A percentile compares a stretch with the other conserved stretches of the same genome.
Evolutionary conservation across 2,113 vertebrate species (phyloP).

Genomic region (Orthochromis malagaraziensis): DNA sequence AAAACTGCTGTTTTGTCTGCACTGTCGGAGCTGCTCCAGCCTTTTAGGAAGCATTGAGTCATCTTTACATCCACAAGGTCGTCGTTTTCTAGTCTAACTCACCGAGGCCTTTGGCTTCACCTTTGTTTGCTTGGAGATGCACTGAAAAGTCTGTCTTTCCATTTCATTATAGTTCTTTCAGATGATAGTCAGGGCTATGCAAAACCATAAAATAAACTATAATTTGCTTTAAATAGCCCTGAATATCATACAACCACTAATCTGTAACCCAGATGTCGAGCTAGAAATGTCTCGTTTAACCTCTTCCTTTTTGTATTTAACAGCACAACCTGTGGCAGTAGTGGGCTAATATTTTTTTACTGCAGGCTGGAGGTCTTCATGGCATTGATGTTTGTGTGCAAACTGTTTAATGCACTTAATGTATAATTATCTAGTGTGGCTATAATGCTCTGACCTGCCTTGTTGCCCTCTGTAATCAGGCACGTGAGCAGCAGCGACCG

Average conservation of each 20-base stretch:
- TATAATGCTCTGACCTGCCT: not conserved
- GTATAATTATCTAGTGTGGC: not conserved
- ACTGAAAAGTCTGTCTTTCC: slow-evolving; percentile 10
- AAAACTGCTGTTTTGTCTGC: not conserved
- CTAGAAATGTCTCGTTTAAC: slow-evolving; percentile 1
- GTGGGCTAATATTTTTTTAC: not conserved
- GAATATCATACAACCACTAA: slow-evolving; percentile 28
- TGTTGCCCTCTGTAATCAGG: slow-evolving; percentile 25
- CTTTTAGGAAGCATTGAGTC: not conserved
- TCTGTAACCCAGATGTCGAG: not conserved
- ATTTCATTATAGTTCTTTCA: slow-evolving; percentile 30
- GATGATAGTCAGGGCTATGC: slow-evolving; percentile 47
- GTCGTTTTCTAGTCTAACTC: not conserved
- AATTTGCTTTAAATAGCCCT: not conserved
- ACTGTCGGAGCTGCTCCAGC: not conserved
- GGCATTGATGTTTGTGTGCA: not conserved
- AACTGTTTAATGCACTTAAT: not conserved
- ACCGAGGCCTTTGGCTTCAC: not conserved
- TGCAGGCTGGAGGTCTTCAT: slow-evolving; percentile 24
- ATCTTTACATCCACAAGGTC: not conserved
- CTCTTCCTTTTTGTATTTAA: slow-evolving; percentile 2
- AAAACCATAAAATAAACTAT: not conserved
- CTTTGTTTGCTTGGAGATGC: slow-evolving; percentile 31
- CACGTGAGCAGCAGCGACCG: slow-evolving; percentile 97
- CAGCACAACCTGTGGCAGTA: slow-evolving; percentile 6